Base-by-base conservation (phyloP, 1,140 invertebrate species). In the Paraescarpia echinospica region DNA sequence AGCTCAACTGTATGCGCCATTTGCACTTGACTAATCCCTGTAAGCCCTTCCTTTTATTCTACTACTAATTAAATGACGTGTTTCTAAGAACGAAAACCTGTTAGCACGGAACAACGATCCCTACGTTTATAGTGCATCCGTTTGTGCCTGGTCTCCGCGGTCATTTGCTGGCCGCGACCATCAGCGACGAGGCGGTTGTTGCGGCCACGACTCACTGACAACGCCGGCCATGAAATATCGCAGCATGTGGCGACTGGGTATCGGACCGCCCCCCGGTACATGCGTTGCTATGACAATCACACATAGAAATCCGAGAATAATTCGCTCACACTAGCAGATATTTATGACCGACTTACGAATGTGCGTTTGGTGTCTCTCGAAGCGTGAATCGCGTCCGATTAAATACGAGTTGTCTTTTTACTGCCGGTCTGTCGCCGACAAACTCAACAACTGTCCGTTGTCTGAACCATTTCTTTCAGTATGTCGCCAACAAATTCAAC, bases 261-360 rank as follows among this genome's bases (percentile, higher is more conserved):
- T 12, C 59, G 59, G 27, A 22, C 59, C 59, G 59, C 59, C 59
- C 27, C 59, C 59, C 14, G 22, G 27, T 18, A 18, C 27, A 77
- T 77, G 59, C 59, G 59, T 77, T 77, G 59, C 59, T 77, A 77
- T 77, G 59, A 77, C 59, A 27, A 77, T 77, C 59, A 77, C 59
- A 77, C 59, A 77, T 77, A 77, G 59, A 77, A 77, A 77, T 77
- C 59, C 59, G 59, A 77, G 59, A 77, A 77, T 77, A 77, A 77
- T 77, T 77, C 59, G 59, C 59, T 77, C 59, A 77, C 59, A 77
- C 59, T 77, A 77, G 59, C 59, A 77, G 14, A 77, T 77, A 77
- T 77, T 77, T 77, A 77, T 77, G 59, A 77, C 59, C 59, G 59
- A 77, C 59, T 77, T 77, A 77, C 59, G 59, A 77, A 77, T 77